Conservation (phyloP, 2,797 vertebrate genomes). For the Novumbra hubbsi region DNA sequence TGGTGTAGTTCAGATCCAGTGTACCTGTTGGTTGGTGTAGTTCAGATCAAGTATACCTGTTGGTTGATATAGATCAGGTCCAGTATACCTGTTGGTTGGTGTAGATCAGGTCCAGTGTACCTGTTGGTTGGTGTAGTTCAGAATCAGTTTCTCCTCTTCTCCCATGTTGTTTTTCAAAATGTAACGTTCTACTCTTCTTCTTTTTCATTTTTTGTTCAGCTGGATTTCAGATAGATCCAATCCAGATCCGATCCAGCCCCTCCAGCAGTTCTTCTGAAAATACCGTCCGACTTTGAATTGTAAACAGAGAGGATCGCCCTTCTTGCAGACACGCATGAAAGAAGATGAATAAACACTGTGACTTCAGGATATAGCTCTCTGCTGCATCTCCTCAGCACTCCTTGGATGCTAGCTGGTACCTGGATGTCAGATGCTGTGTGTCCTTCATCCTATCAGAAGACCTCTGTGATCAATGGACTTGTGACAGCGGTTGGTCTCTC, state of each 20-base stretch:
- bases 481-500: slow-evolving; percentile 56
- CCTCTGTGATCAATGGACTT: slow-evolving; percentile 64
- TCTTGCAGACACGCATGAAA: background rate
- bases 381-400: slow-evolving; percentile 41
- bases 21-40: too few species aligned
- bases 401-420: slow-evolving; percentile 12
- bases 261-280: slow-evolving; percentile 61
- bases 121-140: too few species aligned
- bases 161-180: slow-evolving; percentile 16
- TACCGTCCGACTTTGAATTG: slow-evolving; percentile 9
- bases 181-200: slow-evolving; percentile 35
- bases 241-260: slow-evolving; percentile 10
- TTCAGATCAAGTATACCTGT: too few species aligned
- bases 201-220: slow-evolving; percentile 43
- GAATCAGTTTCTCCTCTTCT: background rate
- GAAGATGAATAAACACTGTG: slow-evolving; percentile 16
- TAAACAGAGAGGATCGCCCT: too few species aligned
- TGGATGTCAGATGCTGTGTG: slow-evolving; percentile 57
- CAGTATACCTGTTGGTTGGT: too few species aligned
- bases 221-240: too few species aligned
- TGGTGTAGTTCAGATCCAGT: too few species aligned
- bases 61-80: too few species aligned
- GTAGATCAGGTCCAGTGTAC: too few species aligned
- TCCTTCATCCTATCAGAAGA: slow-evolving; percentile 46
- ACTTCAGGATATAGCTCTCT: slow-evolving; percentile 48